Evolutionary conservation across 2,888 invertebrate species (phyloP), one percentile per base, ranked within the genome.

Genomic region (Tridacna gigas): DNA sequence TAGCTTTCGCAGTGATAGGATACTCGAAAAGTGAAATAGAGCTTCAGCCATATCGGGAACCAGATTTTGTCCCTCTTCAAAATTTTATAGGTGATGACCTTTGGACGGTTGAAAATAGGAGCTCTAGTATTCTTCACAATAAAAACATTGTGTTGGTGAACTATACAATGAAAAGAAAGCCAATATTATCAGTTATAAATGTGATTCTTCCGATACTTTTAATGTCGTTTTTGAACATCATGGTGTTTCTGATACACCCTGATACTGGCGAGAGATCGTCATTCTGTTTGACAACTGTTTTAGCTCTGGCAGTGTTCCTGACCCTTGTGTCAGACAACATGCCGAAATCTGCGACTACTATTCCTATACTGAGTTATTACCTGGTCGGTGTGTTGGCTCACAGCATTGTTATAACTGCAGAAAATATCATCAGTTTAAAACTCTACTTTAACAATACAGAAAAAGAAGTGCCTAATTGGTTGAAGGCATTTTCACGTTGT

Each of bases 311-410:
- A 20, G 67, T 67, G 45, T 67, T 67, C 12, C n/a, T 67, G 26
- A 67, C 67, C 12, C 67, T 67, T 18, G 67, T 67, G n/a, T 67
- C 67, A 9, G 67, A 67, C 45, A 37, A 45, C 7, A 67, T 67
- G 67, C 67, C 67, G 9, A 67, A 67, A 67, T 67, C 67, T n/a
- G 67, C 67, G 45, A 67, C 67, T 15, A 45, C 45, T 12, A 67
- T 67, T 20, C 45, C 67, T 4, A 45, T n/a, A 12, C 11, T 67
- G 11, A 67, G 67, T 67, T 67, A 67, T 67, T 67, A 67, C 45
- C 37, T 67, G 37, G 37, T 45, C n/a, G 37, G 11, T 20, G 28
- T 37, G 18, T n/a, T 67, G 45, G 67, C 45, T n/a, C 37, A 45
- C n/a, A 67, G 37, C 28, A 67, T 67, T 9, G n/a, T 67, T 7